Conservation (phyloP, 53 echinoderm and acorn worm species). For the Crossaster papposus region DNA sequence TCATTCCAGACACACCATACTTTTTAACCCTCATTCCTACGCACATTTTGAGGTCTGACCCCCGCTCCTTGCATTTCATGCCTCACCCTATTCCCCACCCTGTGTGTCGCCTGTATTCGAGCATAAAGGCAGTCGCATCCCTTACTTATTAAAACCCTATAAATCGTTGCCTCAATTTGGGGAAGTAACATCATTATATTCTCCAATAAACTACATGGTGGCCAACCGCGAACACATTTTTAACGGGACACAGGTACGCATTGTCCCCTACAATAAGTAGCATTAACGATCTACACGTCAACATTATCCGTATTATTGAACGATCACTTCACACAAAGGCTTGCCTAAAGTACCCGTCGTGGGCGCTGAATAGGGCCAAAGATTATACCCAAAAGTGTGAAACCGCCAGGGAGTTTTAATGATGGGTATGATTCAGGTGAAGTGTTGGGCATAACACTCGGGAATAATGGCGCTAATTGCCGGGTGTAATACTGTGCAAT, state of each 20-base stretch:
- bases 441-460: slow-evolving; percentile 55
- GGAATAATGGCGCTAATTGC: slow-evolving; percentile 50
- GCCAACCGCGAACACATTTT: slow-evolving; percentile 41
- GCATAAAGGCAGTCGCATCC: not conserved
- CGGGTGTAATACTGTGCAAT: slow-evolving; percentile 36
- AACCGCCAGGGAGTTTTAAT: slow-evolving; percentile 44
- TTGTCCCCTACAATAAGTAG: slow-evolving; percentile 1
- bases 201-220: slow-evolving; percentile 23
- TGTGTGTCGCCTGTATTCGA: not conserved
- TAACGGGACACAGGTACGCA: slow-evolving; percentile 49
- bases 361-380: slow-evolving; percentile 18
- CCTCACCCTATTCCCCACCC: not conserved
- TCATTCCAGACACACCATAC: not conserved
- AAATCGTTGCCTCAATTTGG: slow-evolving; percentile 39
- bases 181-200: not conserved
- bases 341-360: slow-evolving; percentile 32
- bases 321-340: slow-evolving; percentile 34
- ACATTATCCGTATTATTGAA: slow-evolving; percentile 34
- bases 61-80: not conserved
- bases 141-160: not conserved
- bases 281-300: slow-evolving; percentile 27
- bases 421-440: slow-evolving; percentile 28
- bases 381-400: slow-evolving; percentile 55
- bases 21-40: not conserved
- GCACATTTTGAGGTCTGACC: not conserved